Percentiles rank a stretch among this genome's conserved stretches.
Evolutionary conservation across 2,888 invertebrate species (phyloP).

Genomic region (Epsilonema sp.): DNA sequence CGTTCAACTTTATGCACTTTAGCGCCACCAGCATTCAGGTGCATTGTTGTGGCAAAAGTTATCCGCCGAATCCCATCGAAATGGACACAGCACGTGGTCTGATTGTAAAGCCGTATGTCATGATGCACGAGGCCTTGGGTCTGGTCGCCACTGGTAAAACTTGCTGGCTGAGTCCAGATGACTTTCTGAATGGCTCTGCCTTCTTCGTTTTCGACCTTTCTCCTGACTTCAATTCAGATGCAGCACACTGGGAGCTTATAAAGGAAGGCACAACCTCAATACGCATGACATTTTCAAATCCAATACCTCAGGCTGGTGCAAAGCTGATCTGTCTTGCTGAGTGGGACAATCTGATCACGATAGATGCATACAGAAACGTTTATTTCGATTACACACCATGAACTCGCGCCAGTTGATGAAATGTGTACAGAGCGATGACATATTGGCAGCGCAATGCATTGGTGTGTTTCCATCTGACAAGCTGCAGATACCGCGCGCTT

Average conservation of each 20-base stretch:
- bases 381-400: conserved; percentile 5
- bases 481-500: too few relatives aligned
- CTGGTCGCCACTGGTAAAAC: background rate
- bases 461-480: too few relatives aligned
- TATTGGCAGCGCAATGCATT: too few relatives aligned
- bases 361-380: background rate
- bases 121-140: background rate
- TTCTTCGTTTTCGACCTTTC: conserved; percentile 3
- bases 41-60: background rate
- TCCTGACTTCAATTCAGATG: background rate
- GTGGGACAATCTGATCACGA: conserved; percentile 1
- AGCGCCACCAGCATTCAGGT: background rate
- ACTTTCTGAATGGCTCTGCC: background rate
- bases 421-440: too few relatives aligned
- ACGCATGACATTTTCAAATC: background rate
- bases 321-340: conserved; percentile 3
- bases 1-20: background rate
- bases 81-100: background rate
- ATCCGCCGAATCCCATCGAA: background rate
- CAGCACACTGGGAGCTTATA: background rate
- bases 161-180: background rate
- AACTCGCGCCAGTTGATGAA: too few relatives aligned
- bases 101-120: background rate
- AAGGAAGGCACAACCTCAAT: background rate
- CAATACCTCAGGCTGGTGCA: background rate